Percentiles rank a stretch among this genome's conserved stretches.
Evolutionary conservation across 2,888 invertebrate genomes (phyloP).

Genomic region (Microplitis deprimator): DNA sequence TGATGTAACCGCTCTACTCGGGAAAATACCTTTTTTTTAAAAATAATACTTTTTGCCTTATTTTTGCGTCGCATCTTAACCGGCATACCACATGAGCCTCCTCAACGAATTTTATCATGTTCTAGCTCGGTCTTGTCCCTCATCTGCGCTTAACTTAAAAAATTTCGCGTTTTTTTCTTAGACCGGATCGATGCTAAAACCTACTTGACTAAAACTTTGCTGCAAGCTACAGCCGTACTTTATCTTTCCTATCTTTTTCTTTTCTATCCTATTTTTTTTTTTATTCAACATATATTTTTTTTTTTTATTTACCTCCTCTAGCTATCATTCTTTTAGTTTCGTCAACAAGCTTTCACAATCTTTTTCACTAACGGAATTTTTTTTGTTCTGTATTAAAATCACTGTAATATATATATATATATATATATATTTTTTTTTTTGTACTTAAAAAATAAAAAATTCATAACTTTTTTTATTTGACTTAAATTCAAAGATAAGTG

Average conservation of each 20-base stretch:
- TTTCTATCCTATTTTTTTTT: not conserved
- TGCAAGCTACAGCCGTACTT: constrained; percentile 14
- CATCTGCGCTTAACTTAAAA: not conserved
- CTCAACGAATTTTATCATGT: constrained; percentile 12
- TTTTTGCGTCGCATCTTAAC: not conserved
- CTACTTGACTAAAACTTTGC: constrained; percentile 18
- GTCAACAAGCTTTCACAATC: constrained; percentile 8
- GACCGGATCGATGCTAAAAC: constrained; percentile 22
- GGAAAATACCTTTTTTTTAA: not conserved
- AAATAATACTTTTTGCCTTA: not conserved
- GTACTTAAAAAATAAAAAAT: no score
- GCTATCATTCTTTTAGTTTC: constrained; percentile 4
- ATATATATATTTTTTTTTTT: no score
- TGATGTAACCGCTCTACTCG: not conserved
- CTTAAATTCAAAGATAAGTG: no score
- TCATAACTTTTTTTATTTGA: no score
- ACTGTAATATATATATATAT: no score
- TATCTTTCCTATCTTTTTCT: constrained; percentile 20
- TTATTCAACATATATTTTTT: not conserved
- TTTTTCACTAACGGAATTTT: not conserved
- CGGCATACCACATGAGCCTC: constrained; percentile 3
- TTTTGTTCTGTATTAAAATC: not conserved
- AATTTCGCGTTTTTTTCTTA: not conserved
- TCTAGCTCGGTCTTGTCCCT: not conserved
- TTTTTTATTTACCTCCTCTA: constrained; percentile 5